Evolutionary conservation across 1,140 invertebrate genomes (phyloP), one percentile per base, ranked within the genome.

Genomic region (Drosophila ercepeae): DNA sequence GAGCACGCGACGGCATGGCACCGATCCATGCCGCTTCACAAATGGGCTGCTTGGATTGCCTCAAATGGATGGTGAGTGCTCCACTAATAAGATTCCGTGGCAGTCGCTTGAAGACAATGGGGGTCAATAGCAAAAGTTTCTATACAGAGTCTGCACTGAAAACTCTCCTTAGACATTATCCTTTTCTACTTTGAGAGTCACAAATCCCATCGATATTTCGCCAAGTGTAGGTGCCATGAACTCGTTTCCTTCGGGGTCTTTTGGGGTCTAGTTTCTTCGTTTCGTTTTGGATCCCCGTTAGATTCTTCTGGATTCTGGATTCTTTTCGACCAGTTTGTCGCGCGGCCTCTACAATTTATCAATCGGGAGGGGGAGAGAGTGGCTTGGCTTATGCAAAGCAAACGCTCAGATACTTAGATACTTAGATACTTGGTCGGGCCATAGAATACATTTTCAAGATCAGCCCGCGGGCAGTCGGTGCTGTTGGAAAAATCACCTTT

Each of bases 1-100:
- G 95, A n/a, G 96, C 96, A 27, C 95, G 96, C 89, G 97, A 97
- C 92, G 96, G 96, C 19, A 97, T 97, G 96, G 94, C 96, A 54
- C 96, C 96, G 49, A 93, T 97, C 50, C 97, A 97, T 91, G 96
- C 96, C 2, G 96, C 96, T 46, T 95, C 96, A 53, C 96, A 97
- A 93, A 97, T 96, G 93, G 96, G 96, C n/a, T 95, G 95, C 79
- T 91, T 97, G 25, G 94, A 95, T 84, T 96, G 96, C 89, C 94
- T 97, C 52, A 96, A 96, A 92, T 97, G 95, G 95, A 96, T 97
- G 95, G 96, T 97, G 89, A 95, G 94, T 54, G 45, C 59, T 53
- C 61, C 29, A 51, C 25, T 25, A 9, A 29, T 25, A 9, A 29
- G 42, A 23, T 23, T 44, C 18, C 50, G 48, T 27, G 41, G 39